Conservation (phyloP, 2,888 invertebrate species). For the Ophion slaviceki region DNA sequence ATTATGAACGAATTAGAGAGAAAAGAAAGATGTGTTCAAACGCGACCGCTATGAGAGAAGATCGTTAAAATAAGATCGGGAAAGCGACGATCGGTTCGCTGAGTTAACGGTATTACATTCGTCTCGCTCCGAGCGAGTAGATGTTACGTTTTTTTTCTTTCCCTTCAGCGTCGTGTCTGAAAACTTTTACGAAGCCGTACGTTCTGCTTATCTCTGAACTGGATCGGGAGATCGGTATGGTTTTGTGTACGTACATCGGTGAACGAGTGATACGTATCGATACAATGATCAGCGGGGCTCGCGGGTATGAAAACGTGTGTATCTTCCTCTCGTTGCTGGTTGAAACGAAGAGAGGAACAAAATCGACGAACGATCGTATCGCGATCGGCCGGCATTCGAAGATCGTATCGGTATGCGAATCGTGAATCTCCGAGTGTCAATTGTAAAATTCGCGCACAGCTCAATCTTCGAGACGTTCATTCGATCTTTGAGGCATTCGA, state of each 20-base stretch:
- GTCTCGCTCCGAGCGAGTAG: constrained; percentile 23
- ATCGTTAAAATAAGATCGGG: constrained; percentile 50
- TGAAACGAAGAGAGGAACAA: constrained; percentile 7
- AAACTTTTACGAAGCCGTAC: constrained; percentile 46
- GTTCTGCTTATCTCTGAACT: constrained; percentile 51
- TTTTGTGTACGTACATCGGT: constrained; percentile 1
- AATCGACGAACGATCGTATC: constrained; percentile 27
- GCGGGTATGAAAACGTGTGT: constrained; percentile 49
- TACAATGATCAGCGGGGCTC: constrained; percentile 1
- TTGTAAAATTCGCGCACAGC: not conserved
- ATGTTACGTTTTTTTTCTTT: constrained; percentile 26
- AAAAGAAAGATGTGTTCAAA: constrained; percentile 3
- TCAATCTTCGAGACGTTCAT: not conserved
- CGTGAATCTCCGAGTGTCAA: constrained; percentile 27
- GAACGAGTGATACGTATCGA: constrained; percentile 12
- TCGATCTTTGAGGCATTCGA: not conserved
- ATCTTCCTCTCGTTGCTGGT: constrained; percentile 41
- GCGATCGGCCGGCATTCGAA: constrained; percentile 20
- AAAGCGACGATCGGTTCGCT: constrained; percentile 52
- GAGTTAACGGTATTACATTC: constrained; percentile 50
- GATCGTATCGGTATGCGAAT: constrained; percentile 37
- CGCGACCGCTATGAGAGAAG: constrained; percentile 23
- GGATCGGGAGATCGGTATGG: constrained; percentile 58
- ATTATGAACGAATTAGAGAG: constrained; percentile 14
- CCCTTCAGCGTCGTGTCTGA: constrained; percentile 33